Evolutionary conservation across 2,113 vertebrate genomes (phyloP), one percentile per base, ranked within the genome.

Genomic region (Tinamus guttatus): DNA sequence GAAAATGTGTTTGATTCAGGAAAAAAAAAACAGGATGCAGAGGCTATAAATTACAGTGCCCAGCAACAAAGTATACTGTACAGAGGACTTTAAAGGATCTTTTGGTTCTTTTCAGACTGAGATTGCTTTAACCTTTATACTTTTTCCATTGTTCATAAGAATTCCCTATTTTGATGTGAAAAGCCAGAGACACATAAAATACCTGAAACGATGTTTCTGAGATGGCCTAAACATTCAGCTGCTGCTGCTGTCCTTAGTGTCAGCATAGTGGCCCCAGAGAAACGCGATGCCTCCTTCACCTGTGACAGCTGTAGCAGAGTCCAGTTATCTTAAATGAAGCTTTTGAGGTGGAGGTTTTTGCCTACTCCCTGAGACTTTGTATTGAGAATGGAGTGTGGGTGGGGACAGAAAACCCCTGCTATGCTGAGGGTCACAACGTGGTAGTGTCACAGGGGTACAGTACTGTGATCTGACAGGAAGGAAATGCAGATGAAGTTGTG

Each of bases 401-500:
- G 45, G 5, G 20, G 41, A 22, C 30, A 68, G 60, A 8, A 7
- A 51, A 1, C 24, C 43, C 51, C 36, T n/a, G 34, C 54, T 73
- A 0, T 34, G 47, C 38, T 52, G 43, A 67, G 79, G 60, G 47
- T 27, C 2, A 27, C 2, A 5, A 7, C 32, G 9, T 13, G 45
- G 34, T 3, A 34, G 52, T 4, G 22, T 16, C 49, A 20, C 64
- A 19, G 8, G 49, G 38, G 5, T 6, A 4, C 5, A 3, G 3
- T 1, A 0, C 5, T 40, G 14, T 58, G 30, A 70, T 54, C 2
- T 13, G 45, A 6, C 0, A 16, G n/a, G 41, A 45, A 80, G 24
- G 3, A 3, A 25, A 34, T 21, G 34, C 52, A 40, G 11, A 10
- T 1, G 5, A 30, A 51, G 6, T 3, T 69, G 79, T 11, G 6